Evolutionary conservation across 1,140 invertebrate genomes (phyloP).

Genomic region (Physella acuta): DNA sequence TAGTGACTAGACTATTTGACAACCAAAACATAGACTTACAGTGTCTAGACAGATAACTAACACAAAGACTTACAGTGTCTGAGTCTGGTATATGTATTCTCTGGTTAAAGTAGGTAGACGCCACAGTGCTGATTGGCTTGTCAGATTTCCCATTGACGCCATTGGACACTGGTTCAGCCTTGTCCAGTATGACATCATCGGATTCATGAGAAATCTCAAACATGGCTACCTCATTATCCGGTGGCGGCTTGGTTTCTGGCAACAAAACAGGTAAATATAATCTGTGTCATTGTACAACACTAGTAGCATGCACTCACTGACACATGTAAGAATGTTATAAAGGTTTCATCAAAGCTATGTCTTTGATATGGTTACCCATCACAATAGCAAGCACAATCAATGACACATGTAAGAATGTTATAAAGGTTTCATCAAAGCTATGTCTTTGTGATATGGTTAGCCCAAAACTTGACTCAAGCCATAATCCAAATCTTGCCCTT

Average conservation of each 20-base stretch:
- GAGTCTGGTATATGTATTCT: constrained; percentile 66
- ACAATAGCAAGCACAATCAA: background rate
- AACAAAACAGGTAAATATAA: background rate
- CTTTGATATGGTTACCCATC: background rate
- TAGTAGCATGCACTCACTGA: background rate
- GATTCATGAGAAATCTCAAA: background rate
- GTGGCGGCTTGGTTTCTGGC: background rate
- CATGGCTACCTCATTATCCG: background rate
- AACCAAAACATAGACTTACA: background rate
- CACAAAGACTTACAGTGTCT: constrained; percentile 59
- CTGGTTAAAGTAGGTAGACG: constrained; percentile 67
- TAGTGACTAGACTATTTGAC: background rate
- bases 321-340: background rate
- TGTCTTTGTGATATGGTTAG: background rate
- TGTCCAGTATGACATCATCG: background rate
- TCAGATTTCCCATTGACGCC: too few species aligned
- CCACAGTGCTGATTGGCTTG: background rate
- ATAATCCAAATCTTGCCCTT: too few species aligned
- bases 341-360: background rate
- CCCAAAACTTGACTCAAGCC: too few species aligned
- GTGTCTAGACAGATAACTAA: background rate
- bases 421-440: background rate
- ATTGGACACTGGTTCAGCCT: too few species aligned
- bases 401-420: background rate
- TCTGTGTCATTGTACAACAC: background rate